Evolutionary conservation across 2,113 vertebrate species (phyloP).

Genomic region (Euleptes europaea): DNA sequence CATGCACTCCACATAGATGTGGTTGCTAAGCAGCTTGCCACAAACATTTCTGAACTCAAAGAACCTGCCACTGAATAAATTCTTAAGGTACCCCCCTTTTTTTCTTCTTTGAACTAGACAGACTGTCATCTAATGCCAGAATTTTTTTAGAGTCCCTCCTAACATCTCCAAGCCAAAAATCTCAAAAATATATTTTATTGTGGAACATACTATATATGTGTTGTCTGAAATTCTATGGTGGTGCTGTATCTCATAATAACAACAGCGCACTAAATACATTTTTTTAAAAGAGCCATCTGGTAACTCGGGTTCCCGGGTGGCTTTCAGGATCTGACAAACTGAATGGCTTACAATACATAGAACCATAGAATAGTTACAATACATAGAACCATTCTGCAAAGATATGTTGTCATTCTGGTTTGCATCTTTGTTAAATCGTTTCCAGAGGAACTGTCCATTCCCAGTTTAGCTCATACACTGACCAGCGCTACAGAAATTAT

Average conservation of each 20-base stretch:
- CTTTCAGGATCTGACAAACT: not conserved
- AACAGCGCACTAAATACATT: not conserved
- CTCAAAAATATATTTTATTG: not conserved
- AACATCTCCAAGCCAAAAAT: not conserved
- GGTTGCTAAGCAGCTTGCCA: not conserved
- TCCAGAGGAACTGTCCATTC: not conserved
- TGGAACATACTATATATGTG: not conserved
- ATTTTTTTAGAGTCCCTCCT: not conserved
- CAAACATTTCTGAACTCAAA: not conserved
- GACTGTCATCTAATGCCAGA: not conserved
- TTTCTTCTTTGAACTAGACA: not conserved
- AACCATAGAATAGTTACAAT: no score
- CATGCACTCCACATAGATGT: not conserved
- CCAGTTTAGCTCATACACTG: not conserved
- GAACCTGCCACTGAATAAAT: not conserved
- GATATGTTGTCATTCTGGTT: not conserved
- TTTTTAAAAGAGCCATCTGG: constrained; percentile 1
- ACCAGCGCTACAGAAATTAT: not conserved
- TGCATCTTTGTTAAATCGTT: not conserved
- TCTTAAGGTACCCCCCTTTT: not conserved
- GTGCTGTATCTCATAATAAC: not conserved
- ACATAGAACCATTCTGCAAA: not conserved
- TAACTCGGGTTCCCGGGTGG: constrained; percentile 9
- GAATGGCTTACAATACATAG: not conserved
- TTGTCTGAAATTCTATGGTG: constrained; percentile 4